A percentile compares a stretch with the other conserved stretches of the same genome.
Evolutionary conservation across 2,113 vertebrate species (phyloP).

Genomic region (Thinocorus orbignyianus): DNA sequence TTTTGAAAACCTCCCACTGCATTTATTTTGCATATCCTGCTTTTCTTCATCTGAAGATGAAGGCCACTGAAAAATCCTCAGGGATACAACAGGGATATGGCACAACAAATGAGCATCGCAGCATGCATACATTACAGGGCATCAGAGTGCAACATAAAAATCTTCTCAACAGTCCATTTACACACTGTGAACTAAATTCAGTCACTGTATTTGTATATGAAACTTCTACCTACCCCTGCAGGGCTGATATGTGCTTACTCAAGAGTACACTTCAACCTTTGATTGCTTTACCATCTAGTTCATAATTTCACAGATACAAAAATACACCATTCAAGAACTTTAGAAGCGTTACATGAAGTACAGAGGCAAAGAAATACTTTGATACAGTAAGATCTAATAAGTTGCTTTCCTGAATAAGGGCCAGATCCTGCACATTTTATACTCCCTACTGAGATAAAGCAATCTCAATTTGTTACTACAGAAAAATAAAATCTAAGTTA

Average conservation of each 20-base stretch:
- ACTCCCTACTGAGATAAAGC: background rate
- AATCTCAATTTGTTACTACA: background rate
- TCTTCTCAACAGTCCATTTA: constrained; percentile 26
- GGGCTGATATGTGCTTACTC: background rate
- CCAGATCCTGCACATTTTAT: background rate
- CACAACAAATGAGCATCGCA: constrained; percentile 6
- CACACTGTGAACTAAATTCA: constrained; percentile 29
- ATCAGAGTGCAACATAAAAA: background rate
- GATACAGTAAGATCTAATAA: background rate
- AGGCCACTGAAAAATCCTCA: background rate
- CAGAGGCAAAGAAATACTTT: background rate
- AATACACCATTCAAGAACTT: background rate
- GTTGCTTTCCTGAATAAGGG: background rate
- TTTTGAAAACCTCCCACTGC: background rate
- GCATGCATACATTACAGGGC: background rate
- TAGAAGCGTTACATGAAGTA: background rate
- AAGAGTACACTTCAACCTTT: background rate
- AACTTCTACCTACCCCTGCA: background rate
- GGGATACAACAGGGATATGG: background rate
- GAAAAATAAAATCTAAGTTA: background rate
- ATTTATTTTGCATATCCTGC: constrained; percentile 21
- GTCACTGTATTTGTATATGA: background rate
- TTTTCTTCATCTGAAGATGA: background rate
- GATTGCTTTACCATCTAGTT: background rate
- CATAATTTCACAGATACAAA: background rate